Conservation (phyloP, 2,797 vertebrate species). For the Trachops cirrhosus region DNA sequence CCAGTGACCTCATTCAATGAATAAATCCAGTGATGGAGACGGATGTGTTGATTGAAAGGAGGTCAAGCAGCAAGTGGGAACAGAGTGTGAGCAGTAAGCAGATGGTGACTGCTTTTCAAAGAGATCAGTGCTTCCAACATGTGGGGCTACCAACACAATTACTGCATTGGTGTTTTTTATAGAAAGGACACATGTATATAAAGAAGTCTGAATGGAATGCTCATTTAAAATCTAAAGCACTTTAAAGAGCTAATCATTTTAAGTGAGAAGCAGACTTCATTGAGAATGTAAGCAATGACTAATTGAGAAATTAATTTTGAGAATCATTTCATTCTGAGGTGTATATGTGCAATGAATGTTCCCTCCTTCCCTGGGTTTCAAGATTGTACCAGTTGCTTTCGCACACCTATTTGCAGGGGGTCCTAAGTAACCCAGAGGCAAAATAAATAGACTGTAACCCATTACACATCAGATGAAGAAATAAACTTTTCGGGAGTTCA, state of each 20-base stretch:
- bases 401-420: neutral
- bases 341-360: neutral
- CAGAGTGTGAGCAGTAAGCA: conserved; percentile 37
- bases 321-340: neutral
- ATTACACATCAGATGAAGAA: neutral
- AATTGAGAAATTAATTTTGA: neutral
- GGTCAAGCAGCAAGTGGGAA: conserved; percentile 44
- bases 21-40: conserved; percentile 40
- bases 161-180: neutral
- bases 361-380: neutral
- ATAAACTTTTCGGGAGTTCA: neutral
- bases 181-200: neutral
- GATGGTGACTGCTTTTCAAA: conserved; percentile 29
- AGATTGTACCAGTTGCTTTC: neutral
- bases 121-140: neutral
- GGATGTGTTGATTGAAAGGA: conserved; percentile 49
- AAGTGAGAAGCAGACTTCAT: neutral
- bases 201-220: neutral
- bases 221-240: neutral
- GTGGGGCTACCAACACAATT: neutral
- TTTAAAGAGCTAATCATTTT: neutral
- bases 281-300: neutral
- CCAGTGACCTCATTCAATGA: conserved; percentile 42
- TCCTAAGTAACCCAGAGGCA: neutral
- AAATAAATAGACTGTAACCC: neutral